A percentile compares a stretch with the other conserved stretches of the same genome.
phyloP scores from a whole-genome alignment of 2,113 vertebrate species.

The Prunella fulvescens region DNA sequence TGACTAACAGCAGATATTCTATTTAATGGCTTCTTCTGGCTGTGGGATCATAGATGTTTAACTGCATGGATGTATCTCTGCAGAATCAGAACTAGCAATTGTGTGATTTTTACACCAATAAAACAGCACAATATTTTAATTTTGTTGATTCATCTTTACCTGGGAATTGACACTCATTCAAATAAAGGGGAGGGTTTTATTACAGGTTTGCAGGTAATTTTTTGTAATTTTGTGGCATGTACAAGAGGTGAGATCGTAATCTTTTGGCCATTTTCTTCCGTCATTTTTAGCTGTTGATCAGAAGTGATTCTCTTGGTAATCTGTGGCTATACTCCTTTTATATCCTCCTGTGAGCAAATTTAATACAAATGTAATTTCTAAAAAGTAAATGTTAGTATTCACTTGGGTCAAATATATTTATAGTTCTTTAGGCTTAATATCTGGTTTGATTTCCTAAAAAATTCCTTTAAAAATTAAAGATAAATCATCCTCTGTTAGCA shows the following conservation, averaged over 20 bases:
- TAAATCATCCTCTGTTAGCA: neutral
- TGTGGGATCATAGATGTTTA: slow-evolving; percentile 91
- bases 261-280: neutral
- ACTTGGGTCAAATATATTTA: neutral
- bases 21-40: slow-evolving; percentile 94
- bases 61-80: slow-evolving; percentile 92
- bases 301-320: slow-evolving; percentile 23
- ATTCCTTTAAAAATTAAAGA: neutral
- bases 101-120: slow-evolving; percentile 97
- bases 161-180: slow-evolving; percentile 29
- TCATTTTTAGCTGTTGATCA: neutral
- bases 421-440: neutral
- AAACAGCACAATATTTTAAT: slow-evolving; percentile 93
- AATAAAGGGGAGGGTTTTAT: neutral
- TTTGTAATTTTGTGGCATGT: neutral
- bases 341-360: neutral
- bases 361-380: neutral
- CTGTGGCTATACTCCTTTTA: slow-evolving; percentile 25
- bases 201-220: neutral
- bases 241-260: neutral
- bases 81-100: slow-evolving; percentile 91
- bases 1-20: slow-evolving; percentile 90
- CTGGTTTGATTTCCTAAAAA: neutral
- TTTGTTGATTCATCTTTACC: slow-evolving; percentile 65
- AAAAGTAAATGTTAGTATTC: neutral